Conservation (phyloP, 2,888 invertebrate species). For the Arge pagana region DNA sequence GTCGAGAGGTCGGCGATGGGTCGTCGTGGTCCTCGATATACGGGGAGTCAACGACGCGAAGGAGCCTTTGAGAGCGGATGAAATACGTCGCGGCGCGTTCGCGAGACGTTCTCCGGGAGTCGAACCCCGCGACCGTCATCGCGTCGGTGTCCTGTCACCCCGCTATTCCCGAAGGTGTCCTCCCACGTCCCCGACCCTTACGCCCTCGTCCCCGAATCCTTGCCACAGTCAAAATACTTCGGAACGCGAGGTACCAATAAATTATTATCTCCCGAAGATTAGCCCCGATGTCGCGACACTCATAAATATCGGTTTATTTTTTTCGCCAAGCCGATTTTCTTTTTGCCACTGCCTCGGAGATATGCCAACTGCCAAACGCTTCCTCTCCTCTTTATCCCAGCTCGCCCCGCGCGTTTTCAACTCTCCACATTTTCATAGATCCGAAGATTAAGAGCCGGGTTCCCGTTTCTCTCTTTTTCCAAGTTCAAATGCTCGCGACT, state of each 20-base stretch:
- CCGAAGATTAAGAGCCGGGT: conserved; percentile 52
- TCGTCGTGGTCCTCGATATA: conserved; percentile 14
- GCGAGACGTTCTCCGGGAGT: conserved; percentile 13
- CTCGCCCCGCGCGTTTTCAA: conserved; percentile 14
- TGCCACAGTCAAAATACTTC: conserved; percentile 47
- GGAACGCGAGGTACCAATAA: conserved; percentile 48
- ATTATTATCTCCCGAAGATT: conserved; percentile 57
- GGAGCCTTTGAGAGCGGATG: conserved; percentile 18
- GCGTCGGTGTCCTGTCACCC: conserved; percentile 5
- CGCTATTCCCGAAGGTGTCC: conserved; percentile 2
- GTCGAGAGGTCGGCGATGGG: background rate
- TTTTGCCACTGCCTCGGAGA: conserved; percentile 53
- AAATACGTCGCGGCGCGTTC: conserved; percentile 15
- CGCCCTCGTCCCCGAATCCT: conserved; percentile 28
- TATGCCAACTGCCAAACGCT: conserved; percentile 50
- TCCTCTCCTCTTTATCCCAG: conserved; percentile 2
- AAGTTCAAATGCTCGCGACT: no score
- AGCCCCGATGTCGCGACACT: conserved; percentile 56
- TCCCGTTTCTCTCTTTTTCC: conserved; percentile 41
- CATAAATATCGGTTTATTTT: conserved; percentile 58
- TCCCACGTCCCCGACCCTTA: conserved; percentile 12
- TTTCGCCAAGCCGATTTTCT: conserved; percentile 57
- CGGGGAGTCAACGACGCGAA: background rate
- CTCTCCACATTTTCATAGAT: conserved; percentile 46
- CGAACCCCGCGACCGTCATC: conserved; percentile 14